Percentiles rank a stretch among this genome's conserved stretches.
Evolutionary conservation across 2,113 vertebrate genomes (phyloP).

Genomic region (Onychorhynchus coronatus): DNA sequence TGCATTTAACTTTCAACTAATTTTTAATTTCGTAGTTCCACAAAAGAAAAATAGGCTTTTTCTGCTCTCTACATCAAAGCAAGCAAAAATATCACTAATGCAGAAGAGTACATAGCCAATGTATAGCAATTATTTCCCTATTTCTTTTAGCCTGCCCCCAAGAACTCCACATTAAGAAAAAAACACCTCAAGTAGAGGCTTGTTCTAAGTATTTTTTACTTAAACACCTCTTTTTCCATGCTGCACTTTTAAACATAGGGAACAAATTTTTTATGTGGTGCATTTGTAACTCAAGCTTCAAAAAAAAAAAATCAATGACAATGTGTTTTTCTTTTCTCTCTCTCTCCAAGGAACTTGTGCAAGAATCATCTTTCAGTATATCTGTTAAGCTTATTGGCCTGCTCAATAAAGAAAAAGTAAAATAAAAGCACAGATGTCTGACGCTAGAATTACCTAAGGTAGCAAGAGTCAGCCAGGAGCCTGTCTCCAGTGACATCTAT

Average conservation of each 20-base stretch:
- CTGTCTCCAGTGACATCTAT: neutral
- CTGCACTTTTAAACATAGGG: neutral
- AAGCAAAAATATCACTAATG: neutral
- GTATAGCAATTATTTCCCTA: neutral
- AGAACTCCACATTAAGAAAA: neutral
- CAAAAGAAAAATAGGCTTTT: neutral
- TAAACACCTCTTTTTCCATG: neutral
- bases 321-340: neutral
- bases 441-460: neutral
- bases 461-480: neutral
- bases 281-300: neutral
- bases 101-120: neutral
- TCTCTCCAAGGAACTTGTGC: neutral
- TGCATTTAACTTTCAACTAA: constrained; percentile 1
- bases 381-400: neutral
- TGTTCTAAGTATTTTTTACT: neutral
- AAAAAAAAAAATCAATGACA: neutral
- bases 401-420: neutral
- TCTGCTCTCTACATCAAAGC: neutral
- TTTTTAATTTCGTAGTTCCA: neutral
- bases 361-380: neutral
- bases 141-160: neutral
- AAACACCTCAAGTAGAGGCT: neutral
- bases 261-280: neutral
- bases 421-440: neutral